Base-by-base conservation (phyloP, 1,140 invertebrate genomes). In the Panulirus ornatus region DNA sequence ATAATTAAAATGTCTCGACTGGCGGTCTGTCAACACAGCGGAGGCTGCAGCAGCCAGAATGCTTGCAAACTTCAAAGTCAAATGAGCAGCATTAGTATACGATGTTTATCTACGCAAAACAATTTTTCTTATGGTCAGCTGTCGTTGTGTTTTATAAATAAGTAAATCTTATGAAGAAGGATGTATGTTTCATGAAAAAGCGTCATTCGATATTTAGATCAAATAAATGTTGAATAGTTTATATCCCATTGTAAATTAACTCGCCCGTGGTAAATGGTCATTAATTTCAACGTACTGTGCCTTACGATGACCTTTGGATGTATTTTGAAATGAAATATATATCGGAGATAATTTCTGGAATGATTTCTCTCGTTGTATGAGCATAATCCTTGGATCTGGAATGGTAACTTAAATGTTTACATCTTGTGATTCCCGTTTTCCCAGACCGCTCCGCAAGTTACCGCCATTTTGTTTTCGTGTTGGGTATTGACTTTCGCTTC, bases 401-500 rank as follows among this genome's bases (percentile, higher is more conserved):
- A n/a, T n/a, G n/a, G n/a, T 36, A 58, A n/a, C 19, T 66, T 83
- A 78, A 44, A 88, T 75, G 87, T 73, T 73, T 76, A 58, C 73
- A 87, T 27, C n/a, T 22, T 66, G 22, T 11, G 58, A 22, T 88
- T 88, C 85, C 85, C 85, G 85, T 78, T 78, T 51, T 75, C 87
- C 51, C 42, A 51, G 36, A 34, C 78, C 51, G 70, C 58, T 58
- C 38, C 22, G 27, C 58, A 81, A 81, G 78, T 58, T 54, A 81
- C 47, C 78, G 78, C 87, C 87, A 89, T 89, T 89, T 89, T 89
- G 87, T 89, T 89, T 71, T 83, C 78, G 87, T 83, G 87, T 58
- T 89, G 87, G 87, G 78, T 89, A 89, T 89, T 89, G 87, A 89
- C 87, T 89, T 89, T 89, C 79, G 87, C 76, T 89, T 82, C 87